Conservation (phyloP, 2,888 invertebrate species). For the Caenorhabditis auriculariae region DNA sequence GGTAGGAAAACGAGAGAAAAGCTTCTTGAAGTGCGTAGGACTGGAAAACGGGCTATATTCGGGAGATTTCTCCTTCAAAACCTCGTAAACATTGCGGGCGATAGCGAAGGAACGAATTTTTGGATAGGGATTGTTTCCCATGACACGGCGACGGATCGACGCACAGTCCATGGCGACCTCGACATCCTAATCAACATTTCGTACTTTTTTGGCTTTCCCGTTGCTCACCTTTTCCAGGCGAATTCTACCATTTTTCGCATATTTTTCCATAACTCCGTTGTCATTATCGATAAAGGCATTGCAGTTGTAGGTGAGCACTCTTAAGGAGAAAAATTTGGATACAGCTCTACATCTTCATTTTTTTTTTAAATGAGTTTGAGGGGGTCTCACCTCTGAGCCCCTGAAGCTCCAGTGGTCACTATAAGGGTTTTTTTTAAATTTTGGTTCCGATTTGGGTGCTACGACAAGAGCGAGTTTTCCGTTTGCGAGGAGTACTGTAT, state of each 20-base stretch:
- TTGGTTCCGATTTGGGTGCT: too few relatives aligned
- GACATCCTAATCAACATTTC: not conserved
- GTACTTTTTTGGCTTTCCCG: not conserved
- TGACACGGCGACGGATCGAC: not conserved
- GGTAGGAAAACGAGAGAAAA: not conserved
- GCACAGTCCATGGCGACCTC: not conserved
- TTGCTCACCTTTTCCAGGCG: not conserved
- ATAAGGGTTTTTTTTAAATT: too few relatives aligned
- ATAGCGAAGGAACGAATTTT: not conserved
- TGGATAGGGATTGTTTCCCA: not conserved
- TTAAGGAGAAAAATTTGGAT: too few relatives aligned
- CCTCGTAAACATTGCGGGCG: not conserved
- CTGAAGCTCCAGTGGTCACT: too few relatives aligned
- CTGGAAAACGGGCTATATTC: not conserved
- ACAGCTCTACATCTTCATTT: too few relatives aligned
- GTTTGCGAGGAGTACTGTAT: too few relatives aligned
- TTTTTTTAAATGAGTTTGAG: too few relatives aligned
- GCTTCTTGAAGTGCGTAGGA: not conserved
- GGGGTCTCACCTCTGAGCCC: too few relatives aligned
- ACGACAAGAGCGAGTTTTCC: too few relatives aligned
- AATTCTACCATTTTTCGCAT: not conserved
- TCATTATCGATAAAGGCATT: not conserved
- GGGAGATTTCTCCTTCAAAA: not conserved
- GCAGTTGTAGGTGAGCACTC: too few relatives aligned
- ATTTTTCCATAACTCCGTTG: not conserved